Conservation (phyloP, 2,113 vertebrate species). For the Vimba vimba region DNA sequence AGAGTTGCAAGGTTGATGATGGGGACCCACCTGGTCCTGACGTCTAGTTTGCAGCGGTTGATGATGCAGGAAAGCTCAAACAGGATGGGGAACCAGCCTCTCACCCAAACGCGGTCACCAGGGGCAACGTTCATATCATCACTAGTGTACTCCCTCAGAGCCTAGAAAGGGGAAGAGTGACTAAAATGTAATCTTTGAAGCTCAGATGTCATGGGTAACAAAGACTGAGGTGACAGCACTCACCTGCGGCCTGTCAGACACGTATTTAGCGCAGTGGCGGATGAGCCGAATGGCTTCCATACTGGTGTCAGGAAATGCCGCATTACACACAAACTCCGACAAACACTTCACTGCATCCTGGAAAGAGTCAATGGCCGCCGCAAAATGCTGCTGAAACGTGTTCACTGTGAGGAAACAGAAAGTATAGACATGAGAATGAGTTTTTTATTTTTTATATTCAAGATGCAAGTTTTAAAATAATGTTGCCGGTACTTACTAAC, state of each 20-base stretch:
- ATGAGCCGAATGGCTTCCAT: constrained; percentile 98
- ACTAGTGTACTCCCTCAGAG: constrained; percentile 94
- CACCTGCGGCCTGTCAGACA: constrained; percentile 93
- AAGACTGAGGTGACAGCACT: not conserved
- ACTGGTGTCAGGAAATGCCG: constrained; percentile 94
- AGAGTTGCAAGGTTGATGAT: not conserved
- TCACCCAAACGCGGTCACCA: constrained; percentile 94
- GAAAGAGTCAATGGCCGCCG: constrained; percentile 96
- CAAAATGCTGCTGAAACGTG: constrained; percentile 93
- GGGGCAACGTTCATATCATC: constrained; percentile 98
- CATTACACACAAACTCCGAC: constrained; percentile 96
- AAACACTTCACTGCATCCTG: constrained; percentile 97
- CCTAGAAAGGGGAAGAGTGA: constrained; percentile 70
- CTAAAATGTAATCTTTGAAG: not conserved
- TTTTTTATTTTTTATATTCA: not conserved
- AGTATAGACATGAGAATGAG: not conserved
- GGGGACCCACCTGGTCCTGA: constrained; percentile 86
- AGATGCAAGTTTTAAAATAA: not conserved
- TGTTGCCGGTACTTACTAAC: constrained; percentile 83
- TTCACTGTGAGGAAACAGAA: constrained; percentile 76
- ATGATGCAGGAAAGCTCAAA: constrained; percentile 99
- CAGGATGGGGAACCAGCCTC: constrained; percentile 97
- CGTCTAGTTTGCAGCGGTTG: constrained; percentile 96
- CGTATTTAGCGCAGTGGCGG: constrained; percentile 93
- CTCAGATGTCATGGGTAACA: not conserved